These are phyloP conservation scores for Danio jaintianensis DNA, from an alignment of 2,797 vertebrate species.

Conservation along the genomic window DNA sequence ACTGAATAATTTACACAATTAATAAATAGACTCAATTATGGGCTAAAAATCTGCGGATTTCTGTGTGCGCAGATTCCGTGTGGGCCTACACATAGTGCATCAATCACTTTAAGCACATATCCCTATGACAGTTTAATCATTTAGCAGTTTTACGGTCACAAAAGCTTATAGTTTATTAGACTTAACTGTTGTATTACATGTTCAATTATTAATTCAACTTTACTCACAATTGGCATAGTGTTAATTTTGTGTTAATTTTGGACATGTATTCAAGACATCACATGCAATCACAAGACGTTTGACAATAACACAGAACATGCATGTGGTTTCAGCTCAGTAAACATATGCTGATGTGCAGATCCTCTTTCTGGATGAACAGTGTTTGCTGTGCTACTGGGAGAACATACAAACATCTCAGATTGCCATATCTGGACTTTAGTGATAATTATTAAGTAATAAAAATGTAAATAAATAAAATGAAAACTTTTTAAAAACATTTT, in stretches of 20 bases:
- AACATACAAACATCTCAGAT: constrained; percentile 10
- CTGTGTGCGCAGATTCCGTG: too few relatives aligned
- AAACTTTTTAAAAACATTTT: background rate
- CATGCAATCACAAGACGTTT: background rate
- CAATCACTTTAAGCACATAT: too few relatives aligned
- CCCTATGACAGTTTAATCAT: too few relatives aligned
- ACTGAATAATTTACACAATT: too few relatives aligned
- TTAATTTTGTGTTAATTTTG: background rate
- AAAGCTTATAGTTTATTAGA: too few relatives aligned
- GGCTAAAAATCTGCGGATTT: too few relatives aligned
- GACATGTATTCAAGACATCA: background rate
- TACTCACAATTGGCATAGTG: background rate
- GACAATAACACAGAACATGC: constrained; percentile 13
- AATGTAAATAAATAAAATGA: background rate
- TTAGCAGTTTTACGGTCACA: too few relatives aligned
- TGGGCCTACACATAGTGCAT: too few relatives aligned
- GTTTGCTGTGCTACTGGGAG: background rate
- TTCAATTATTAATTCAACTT: background rate
- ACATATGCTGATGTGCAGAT: background rate
- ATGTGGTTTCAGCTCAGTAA: constrained; percentile 15
- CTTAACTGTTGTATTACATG: too few relatives aligned
- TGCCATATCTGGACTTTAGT: background rate
- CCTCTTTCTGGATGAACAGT: constrained; percentile 1
- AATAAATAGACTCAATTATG: too few relatives aligned
- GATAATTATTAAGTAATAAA: background rate